Percentiles rank a stretch among this genome's conserved stretches.
Evolutionary conservation across 2,113 vertebrate species (phyloP).

Genomic region (Cavia porcellus): DNA sequence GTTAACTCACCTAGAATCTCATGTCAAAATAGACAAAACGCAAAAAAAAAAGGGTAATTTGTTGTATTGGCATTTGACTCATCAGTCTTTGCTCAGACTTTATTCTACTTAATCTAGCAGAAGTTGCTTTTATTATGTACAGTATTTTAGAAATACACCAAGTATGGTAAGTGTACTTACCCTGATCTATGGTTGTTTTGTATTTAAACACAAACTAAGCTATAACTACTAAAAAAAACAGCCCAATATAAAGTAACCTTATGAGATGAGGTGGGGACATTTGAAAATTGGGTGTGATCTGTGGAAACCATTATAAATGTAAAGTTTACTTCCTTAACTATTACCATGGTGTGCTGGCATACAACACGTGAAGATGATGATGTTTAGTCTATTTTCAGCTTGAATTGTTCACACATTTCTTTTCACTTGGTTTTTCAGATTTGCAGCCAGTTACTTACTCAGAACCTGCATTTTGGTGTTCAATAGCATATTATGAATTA

Average conservation of each 20-base stretch:
- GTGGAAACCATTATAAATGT: neutral
- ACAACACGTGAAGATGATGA: neutral
- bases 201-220: neutral
- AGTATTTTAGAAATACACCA: neutral
- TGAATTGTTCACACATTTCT: constrained; percentile 51
- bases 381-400: neutral
- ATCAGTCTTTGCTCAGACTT: neutral
- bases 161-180: neutral
- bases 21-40: constrained; percentile 42
- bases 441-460: constrained; percentile 98
- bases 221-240: constrained; percentile 1
- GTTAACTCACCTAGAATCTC: neutral
- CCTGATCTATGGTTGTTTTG: neutral
- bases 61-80: constrained; percentile 13
- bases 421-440: constrained; percentile 87
- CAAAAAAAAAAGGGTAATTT: constrained; percentile 19
- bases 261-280: neutral
- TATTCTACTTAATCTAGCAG: neutral
- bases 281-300: constrained; percentile 24
- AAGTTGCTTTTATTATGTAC: neutral
- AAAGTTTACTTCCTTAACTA: neutral
- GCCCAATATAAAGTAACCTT: constrained; percentile 28
- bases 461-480: constrained; percentile 99
- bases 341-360: neutral
- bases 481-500: constrained; percentile 98